Percentiles rank a stretch among this genome's conserved stretches.
Conservation (phyloP, 2,797 vertebrate species). For the Argentina silus region DNA sequence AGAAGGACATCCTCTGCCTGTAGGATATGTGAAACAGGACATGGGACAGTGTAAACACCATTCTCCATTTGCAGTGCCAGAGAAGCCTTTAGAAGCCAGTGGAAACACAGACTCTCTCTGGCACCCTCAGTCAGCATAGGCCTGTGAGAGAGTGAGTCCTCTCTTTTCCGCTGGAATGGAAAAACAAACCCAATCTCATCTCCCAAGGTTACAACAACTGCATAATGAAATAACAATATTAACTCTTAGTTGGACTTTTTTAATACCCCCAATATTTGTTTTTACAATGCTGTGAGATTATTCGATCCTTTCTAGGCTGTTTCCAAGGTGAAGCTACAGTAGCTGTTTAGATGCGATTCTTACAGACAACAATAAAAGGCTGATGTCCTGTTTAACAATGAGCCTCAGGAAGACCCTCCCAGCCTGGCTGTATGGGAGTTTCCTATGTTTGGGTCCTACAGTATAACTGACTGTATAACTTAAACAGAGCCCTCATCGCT, state of each 20-base stretch:
- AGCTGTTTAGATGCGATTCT: constrained; percentile 7
- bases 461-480: constrained; percentile 35
- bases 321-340: neutral
- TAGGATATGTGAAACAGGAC: constrained; percentile 62
- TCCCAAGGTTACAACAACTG: constrained; percentile 38
- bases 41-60: constrained; percentile 48
- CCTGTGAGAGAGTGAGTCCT: constrained; percentile 54
- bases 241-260: too few relatives aligned
- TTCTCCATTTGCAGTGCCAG: constrained; percentile 62
- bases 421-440: constrained; percentile 38
- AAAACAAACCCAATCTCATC: constrained; percentile 49
- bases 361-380: constrained; percentile 16
- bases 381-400: constrained; percentile 23
- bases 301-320: neutral
- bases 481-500: constrained; percentile 12
- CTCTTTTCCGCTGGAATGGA: constrained; percentile 56
- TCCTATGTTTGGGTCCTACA: constrained; percentile 30
- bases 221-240: constrained; percentile 21
- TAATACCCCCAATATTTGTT: neutral
- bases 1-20: constrained; percentile 15
- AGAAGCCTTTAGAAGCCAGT: constrained; percentile 55
- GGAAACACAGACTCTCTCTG: constrained; percentile 50
- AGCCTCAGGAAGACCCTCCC: constrained; percentile 19
- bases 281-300: neutral
- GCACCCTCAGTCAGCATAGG: constrained; percentile 46